Conservation (phyloP, 2,888 invertebrate species). For the Augochlorella aurata region DNA sequence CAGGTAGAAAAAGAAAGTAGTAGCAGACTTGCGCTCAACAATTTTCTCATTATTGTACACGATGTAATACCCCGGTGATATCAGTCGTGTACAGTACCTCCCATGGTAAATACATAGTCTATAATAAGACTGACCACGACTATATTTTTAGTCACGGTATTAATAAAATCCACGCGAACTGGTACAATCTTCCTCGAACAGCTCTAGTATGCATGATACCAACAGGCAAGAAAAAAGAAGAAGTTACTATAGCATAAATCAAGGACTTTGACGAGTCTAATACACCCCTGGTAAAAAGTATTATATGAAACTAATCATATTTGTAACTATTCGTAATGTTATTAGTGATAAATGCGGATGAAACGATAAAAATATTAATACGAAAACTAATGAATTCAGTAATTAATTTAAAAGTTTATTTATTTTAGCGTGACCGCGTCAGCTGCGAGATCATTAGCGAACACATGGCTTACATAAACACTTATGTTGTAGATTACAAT, state of each 20-base stretch:
- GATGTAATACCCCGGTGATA: conserved; percentile 18
- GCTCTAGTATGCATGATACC: conserved; percentile 6
- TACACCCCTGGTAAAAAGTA: neutral
- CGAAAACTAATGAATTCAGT: too few species aligned
- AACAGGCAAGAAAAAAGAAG: conserved; percentile 9
- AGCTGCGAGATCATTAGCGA: too few species aligned
- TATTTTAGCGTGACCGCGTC: too few species aligned
- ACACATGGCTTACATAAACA: too few species aligned
- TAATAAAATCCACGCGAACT: conserved; percentile 46
- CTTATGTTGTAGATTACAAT: too few species aligned
- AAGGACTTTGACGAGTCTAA: neutral
- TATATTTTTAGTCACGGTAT: conserved; percentile 49
- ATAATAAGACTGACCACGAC: conserved; percentile 45
- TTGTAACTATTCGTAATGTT: too few species aligned
- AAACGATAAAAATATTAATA: too few species aligned
- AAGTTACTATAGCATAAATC: neutral
- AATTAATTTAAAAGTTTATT: too few species aligned
- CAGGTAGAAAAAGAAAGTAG: neutral
- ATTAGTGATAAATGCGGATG: too few species aligned
- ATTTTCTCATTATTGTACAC: conserved; percentile 23
- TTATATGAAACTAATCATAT: too few species aligned
- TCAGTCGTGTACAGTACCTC: conserved; percentile 11
- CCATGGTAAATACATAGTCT: conserved; percentile 42
- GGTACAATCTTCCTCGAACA: conserved; percentile 33
- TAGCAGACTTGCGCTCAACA: conserved; percentile 4